A percentile compares a stretch with the other conserved stretches of the same genome.
phyloP scores from a whole-genome alignment of 64 coral and sea anemone genomes.

The Montipora efflorescens region DNA sequence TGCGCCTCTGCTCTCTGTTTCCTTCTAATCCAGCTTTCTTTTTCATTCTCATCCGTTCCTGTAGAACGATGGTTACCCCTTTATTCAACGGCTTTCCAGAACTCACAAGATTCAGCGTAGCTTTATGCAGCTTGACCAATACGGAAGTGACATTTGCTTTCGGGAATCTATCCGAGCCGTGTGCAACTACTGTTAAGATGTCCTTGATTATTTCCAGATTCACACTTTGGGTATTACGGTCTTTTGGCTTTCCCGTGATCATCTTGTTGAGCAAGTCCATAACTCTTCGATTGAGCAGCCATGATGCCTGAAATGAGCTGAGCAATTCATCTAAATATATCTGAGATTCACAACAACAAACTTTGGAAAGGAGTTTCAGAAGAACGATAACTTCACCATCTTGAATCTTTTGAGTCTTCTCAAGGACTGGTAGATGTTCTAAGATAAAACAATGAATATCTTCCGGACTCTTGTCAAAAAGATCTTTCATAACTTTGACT shows the following conservation, averaged over 20 bases:
- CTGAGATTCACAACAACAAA: slow-evolving; percentile 50
- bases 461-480: slow-evolving; percentile 58
- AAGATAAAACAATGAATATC: slow-evolving; percentile 59
- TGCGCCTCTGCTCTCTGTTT: background rate
- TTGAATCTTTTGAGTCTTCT: background rate
- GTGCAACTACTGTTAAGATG: slow-evolving; percentile 6
- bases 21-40: slow-evolving; percentile 24
- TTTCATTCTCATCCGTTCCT: background rate
- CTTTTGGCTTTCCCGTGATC: background rate
- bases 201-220: background rate
- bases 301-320: slow-evolving; percentile 29
- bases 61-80: background rate
- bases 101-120: background rate
- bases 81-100: background rate
- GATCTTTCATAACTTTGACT: background rate
- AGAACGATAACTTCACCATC: slow-evolving; percentile 53
- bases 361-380: slow-evolving; percentile 65
- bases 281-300: slow-evolving; percentile 34
- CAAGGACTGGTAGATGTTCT: slow-evolving; percentile 40
- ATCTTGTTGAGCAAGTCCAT: background rate
- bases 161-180: background rate
- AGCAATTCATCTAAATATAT: slow-evolving; percentile 15
- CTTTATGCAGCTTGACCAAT: background rate
- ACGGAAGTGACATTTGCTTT: background rate
- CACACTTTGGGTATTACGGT: background rate